These are phyloP conservation scores for Phoxinus phoxinus DNA, from an alignment of 2,113 vertebrate species.

Conservation along the genomic window DNA sequence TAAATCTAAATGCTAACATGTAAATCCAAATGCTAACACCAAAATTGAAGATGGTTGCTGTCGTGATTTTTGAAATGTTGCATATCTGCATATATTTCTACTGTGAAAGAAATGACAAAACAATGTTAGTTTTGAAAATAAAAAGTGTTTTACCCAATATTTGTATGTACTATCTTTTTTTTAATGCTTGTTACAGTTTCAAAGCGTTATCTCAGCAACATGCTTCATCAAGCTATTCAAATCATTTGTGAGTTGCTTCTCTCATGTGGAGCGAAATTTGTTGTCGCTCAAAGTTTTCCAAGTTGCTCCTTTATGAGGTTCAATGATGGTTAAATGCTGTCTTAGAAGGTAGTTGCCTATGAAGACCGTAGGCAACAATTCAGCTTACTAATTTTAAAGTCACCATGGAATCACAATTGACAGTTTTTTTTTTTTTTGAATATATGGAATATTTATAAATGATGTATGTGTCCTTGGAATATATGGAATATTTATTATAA, in stretches of 20 bases:
- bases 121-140: no score
- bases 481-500: no score
- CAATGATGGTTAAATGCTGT: background rate
- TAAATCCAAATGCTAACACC: background rate
- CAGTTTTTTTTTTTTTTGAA: no score
- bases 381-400: background rate
- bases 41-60: background rate
- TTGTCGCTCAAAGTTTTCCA: background rate
- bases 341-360: background rate
- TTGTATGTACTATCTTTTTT: background rate
- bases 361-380: background rate
- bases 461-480: no score
- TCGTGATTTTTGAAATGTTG: background rate
- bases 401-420: no score
- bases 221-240: background rate
- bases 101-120: background rate
- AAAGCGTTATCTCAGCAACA: background rate
- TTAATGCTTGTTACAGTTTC: background rate
- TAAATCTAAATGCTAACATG: background rate
- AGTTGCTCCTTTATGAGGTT: background rate
- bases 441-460: no score
- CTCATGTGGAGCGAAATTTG: background rate
- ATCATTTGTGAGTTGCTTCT: background rate
- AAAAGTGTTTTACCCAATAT: background rate
- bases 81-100: background rate